These are phyloP conservation scores for Tipula unca DNA, from an alignment of 2,888 invertebrate species.

Conservation along the genomic window DNA sequence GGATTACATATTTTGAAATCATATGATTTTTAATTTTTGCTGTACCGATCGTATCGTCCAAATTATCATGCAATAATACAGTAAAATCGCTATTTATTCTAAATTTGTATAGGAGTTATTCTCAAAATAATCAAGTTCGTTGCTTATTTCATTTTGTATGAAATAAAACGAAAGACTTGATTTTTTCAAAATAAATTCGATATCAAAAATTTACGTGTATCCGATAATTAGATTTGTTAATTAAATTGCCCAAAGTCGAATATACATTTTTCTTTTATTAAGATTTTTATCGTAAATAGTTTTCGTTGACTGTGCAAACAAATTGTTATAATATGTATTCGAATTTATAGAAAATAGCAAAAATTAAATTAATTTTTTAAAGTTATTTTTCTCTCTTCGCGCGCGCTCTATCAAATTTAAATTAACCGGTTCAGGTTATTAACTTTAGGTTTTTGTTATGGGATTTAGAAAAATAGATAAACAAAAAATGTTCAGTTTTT, in stretches of 20 bases:
- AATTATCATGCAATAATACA: neutral
- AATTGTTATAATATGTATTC: neutral
- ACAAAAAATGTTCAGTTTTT: neutral
- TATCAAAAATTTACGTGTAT: neutral
- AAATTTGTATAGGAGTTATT: too few species aligned
- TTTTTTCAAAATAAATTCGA: neutral
- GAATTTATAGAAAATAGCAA: neutral
- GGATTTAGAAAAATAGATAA: neutral
- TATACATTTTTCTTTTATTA: neutral
- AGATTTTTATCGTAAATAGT: neutral
- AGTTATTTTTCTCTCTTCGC: neutral
- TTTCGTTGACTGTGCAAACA: neutral
- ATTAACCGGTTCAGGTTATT: slow-evolving; percentile 14
- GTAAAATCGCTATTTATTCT: too few species aligned
- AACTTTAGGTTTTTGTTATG: neutral
- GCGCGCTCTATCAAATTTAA: neutral
- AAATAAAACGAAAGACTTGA: neutral
- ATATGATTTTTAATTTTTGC: neutral
- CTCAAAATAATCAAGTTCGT: neutral
- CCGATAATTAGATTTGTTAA: neutral
- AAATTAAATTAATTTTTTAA: neutral
- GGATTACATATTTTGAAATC: neutral
- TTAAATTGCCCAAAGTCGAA: neutral
- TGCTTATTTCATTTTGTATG: neutral
- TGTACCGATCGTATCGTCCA: too few species aligned